Conservation (phyloP, 1,140 invertebrate genomes). For the Pararge aegeria region DNA sequence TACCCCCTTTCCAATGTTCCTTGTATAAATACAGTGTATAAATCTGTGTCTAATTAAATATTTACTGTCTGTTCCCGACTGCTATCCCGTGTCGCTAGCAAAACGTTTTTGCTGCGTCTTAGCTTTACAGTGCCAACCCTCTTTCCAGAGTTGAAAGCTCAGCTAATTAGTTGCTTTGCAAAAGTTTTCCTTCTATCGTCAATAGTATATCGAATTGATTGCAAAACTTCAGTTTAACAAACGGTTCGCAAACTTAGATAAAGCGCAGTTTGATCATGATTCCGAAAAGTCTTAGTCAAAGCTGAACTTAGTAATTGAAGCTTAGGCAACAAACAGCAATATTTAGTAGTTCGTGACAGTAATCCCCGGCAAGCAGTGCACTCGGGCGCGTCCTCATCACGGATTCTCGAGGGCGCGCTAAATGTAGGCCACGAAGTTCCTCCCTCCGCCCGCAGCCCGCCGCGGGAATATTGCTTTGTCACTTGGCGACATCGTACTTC, state of each 20-base stretch:
- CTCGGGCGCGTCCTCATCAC: conserved; percentile 58
- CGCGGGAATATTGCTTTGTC: conserved; percentile 77
- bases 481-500: conserved; percentile 70
- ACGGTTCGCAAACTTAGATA: conserved; percentile 2
- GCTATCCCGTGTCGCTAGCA: no score
- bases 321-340: conserved; percentile 38
- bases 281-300: conserved; percentile 18
- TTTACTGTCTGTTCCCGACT: no score
- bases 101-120: no score
- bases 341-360: conserved; percentile 60
- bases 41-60: no score
- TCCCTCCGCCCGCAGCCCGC: conserved; percentile 47
- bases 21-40: no score
- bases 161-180: neutral
- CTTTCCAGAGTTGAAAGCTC: neutral
- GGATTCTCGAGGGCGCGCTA: conserved; percentile 69
- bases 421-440: conserved; percentile 74
- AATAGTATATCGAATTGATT: conserved; percentile 2
- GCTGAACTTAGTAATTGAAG: conserved; percentile 20
- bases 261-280: conserved; percentile 13
- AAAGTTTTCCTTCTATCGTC: neutral
- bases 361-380: conserved; percentile 58
- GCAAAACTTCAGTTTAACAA: neutral
- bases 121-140: neutral
- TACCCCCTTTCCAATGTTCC: no score